Base-by-base conservation (phyloP, 2,797 vertebrate genomes). In the Schizopygopsis malacanthus region DNA sequence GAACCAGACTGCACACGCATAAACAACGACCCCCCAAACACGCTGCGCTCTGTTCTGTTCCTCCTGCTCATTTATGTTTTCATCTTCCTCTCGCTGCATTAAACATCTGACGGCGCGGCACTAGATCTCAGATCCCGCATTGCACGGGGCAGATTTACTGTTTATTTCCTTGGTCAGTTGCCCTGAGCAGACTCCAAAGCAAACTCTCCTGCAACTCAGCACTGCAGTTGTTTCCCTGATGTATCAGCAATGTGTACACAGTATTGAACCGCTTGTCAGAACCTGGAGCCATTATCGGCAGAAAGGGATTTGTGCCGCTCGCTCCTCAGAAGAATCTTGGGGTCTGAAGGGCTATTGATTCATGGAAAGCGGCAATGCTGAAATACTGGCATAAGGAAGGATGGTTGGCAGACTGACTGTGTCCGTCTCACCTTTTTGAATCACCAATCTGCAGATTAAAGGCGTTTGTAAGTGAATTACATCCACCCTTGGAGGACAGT, bases 321-420 rank as follows among this genome's bases (percentile, higher is more conserved):
- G 84, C 92, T 91, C 92, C 86, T 93, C 77, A 90, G 92, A 88
- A 85, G 89, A 90, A 91, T 89, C 89, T 91, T 87, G 90, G 90
- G 75, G 76, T 86, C 90, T 91, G 91, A 88, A 87, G 87, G 93
- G 92, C 91, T 93, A 86, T 81, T 81, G 93, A 94, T 92, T 91
- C 81, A 50, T 85, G 87, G 87, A 87, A 86, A 91, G 77, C 41
- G 63, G 84, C 84, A 15, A 33, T 43, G 11, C 59, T 54, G 81
- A 86, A 87, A 91, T 83, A 82, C 83, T 87, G 70, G 33, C 11
- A 63, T 25, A 50, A 69, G 78, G 78, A 86, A 88, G 92, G 89
- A 90, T 78, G 16, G 59, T 25, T 1, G 12, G 56, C 89, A 0
- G 59, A 63, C 61, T 78, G 85, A 90, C 91, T 88, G 80, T 52